Base-by-base conservation (phyloP, 30 jellyfish, hydroid and myxozoan species). In the Aurelia sp. region DNA sequence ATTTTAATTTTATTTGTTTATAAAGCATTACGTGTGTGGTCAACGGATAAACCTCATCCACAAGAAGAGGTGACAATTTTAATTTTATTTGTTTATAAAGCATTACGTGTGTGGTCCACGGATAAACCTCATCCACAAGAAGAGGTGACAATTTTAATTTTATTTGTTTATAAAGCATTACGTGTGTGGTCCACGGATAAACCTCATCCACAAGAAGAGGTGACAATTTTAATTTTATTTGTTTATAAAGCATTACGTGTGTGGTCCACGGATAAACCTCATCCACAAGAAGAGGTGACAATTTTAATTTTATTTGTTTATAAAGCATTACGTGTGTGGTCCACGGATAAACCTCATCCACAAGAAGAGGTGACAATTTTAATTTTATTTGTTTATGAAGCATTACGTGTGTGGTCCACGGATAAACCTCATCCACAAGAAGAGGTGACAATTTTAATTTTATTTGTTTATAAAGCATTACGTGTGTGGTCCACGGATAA, bases 131-230 rank as follows among this genome's bases (percentile, higher is more conserved):
- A 96, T 84, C 98, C 99, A n/a, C 99, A 96, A 60, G 99, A 96
- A 66, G 99, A 96, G 98, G 99, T 91, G 4, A 76, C 44, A 2
- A 19, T 47, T 21, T 40, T 62, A 12, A 63, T 61, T 11, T 6
- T 55, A 6, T 55, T 52, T 41, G 13, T 55, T 1, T n/a, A 0
- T 44, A n/a, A n/a, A n/a, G n/a, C n/a, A n/a, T n/a, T n/a, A n/a
- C n/a, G 97, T 48, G 99, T 96, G 22, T 96, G 99, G 99, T 96
- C 99, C 41, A 85, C 97, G 15, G 98, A 96, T 72, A 76, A 96
- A 19, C 99, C 98, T 27, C 99, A 96, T 84, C 98, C 99, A n/a
- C 99, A 96, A 60, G 99, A 96, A 66, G 99, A 96, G 98, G 99
- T 91, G 4, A 76, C 44, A 2, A 19, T 47, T 21, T 40, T 62